phyloP scores from a whole-genome alignment of 2,113 vertebrate genomes.

The Isurus oxyrinchus region DNA sequence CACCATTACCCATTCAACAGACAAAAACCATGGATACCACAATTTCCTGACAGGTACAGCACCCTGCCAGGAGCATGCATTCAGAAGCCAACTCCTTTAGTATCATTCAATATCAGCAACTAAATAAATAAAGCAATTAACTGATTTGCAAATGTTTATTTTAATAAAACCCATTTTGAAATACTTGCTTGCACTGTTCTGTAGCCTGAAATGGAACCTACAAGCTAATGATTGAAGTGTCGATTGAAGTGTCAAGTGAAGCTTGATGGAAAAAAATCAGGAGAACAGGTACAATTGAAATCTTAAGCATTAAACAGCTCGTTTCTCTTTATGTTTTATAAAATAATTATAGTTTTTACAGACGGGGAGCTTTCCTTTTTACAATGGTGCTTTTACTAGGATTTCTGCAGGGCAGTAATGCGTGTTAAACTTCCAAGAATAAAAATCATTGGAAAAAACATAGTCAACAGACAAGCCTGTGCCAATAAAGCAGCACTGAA shows the following conservation, averaged over 20 bases:
- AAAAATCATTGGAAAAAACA: not conserved
- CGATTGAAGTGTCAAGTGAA: not conserved
- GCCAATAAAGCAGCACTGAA: not conserved
- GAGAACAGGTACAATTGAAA: not conserved
- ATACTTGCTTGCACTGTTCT: not conserved
- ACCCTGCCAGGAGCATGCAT: too few species aligned
- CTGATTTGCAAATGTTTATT: not conserved
- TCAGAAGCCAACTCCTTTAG: not conserved
- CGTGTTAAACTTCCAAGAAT: not conserved
- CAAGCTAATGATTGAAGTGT: not conserved
- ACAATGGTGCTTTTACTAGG: not conserved
- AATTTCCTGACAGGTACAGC: too few species aligned
- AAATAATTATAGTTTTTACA: not conserved
- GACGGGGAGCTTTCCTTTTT: not conserved
- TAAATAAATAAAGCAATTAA: not conserved
- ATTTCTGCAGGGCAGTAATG: not conserved
- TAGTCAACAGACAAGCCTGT: not conserved
- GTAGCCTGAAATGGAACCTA: not conserved
- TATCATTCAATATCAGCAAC: not conserved
- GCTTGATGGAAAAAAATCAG: not conserved
- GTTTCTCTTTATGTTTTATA: not conserved
- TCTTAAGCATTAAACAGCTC: not conserved
- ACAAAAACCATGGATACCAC: too few species aligned
- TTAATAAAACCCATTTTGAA: not conserved
- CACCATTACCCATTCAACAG: too few species aligned